Percentiles rank a stretch among this genome's conserved stretches.
Evolutionary conservation across 2,113 vertebrate species (phyloP).

Genomic region (Nanorana parkeri): DNA sequence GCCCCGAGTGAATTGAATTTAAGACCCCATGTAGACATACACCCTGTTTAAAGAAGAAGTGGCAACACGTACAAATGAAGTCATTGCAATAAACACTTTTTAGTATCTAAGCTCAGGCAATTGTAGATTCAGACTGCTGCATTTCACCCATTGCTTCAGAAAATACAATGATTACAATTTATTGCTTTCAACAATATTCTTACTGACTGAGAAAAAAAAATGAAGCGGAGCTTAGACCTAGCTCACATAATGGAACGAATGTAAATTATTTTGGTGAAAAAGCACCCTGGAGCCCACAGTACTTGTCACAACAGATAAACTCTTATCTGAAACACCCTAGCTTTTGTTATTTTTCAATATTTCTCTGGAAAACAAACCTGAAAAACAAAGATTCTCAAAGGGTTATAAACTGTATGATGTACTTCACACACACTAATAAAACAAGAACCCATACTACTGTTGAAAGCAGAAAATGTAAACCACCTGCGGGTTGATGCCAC

Average conservation of each 20-base stretch:
- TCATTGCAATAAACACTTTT: no score
- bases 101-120: no score
- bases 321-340: constrained; percentile 7
- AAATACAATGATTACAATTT: not conserved
- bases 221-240: constrained; percentile 6
- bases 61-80: no score
- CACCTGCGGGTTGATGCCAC: no score
- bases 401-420: not conserved
- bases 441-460: no score
- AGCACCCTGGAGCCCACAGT: not conserved
- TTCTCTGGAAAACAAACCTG: not conserved
- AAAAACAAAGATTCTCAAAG: not conserved
- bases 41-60: no score
- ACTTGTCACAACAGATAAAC: not conserved
- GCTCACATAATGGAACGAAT: constrained; percentile 34
- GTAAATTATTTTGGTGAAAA: constrained; percentile 47
- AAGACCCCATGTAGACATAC: no score
- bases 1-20: no score
- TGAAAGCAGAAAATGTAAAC: no score
- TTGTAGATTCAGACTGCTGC: no score
- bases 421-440: no score
- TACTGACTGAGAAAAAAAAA: not conserved
- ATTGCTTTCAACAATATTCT: not conserved
- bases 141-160: not conserved
- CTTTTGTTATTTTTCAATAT: constrained; percentile 9